phyloP scores from a whole-genome alignment of 2,797 vertebrate species.

The Malurus splendens region DNA sequence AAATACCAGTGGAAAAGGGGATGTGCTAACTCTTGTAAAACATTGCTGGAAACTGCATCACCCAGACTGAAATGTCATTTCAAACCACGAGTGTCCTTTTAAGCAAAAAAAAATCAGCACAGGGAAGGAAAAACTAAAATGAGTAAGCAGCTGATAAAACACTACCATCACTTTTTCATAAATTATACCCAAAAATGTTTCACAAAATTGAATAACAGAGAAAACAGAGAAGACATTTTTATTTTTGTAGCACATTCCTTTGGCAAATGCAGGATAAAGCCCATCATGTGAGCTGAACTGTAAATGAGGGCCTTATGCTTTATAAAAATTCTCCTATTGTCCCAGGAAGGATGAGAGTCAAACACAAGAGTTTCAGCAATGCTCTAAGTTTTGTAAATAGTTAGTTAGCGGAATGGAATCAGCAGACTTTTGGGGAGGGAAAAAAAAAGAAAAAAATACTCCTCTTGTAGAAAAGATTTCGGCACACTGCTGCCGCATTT shows the following conservation, averaged over 20 bases:
- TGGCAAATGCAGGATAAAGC: constrained; percentile 16
- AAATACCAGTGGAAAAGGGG: background rate
- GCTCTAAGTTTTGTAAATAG: background rate
- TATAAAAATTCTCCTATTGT: constrained; percentile 47
- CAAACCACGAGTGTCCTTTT: background rate
- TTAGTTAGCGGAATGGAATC: background rate
- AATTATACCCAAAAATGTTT: background rate
- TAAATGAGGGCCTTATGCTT: constrained; percentile 49
- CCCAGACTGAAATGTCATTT: background rate
- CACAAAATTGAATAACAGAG: background rate
- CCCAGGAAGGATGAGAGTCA: constrained; percentile 16
- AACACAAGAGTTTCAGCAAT: background rate
- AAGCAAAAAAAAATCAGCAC: background rate
- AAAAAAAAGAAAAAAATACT: background rate
- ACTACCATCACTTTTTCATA: background rate
- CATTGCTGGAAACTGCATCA: background rate
- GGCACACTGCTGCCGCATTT: background rate
- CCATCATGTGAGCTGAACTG: constrained; percentile 28
- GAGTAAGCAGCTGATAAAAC: background rate
- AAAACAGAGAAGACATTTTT: constrained; percentile 20
- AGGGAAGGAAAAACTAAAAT: background rate
- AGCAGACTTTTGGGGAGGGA: background rate
- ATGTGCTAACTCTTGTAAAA: background rate
- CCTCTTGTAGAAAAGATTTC: background rate
- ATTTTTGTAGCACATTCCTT: constrained; percentile 9